Percentiles rank a stretch among this genome's conserved stretches.
phyloP scores from a whole-genome alignment of 2,888 invertebrate genomes.

The Drosophila subsilvestris region DNA sequence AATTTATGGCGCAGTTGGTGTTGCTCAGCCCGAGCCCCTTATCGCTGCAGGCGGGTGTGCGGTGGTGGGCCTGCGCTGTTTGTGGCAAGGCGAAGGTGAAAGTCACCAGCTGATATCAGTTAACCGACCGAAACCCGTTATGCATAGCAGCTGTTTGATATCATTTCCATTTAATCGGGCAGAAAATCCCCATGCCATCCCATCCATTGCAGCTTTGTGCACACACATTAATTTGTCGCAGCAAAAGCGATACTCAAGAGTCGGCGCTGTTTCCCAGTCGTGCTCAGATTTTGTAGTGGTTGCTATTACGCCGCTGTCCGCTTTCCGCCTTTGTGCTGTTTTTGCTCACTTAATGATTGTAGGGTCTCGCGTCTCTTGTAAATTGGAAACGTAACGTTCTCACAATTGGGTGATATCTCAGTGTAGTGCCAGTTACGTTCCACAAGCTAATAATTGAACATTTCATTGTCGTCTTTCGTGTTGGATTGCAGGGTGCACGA shows the following conservation, averaged over 20 bases:
- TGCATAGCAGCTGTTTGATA: constrained; percentile 33
- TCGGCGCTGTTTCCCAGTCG: not conserved
- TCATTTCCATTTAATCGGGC: constrained; percentile 20
- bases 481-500: constrained; percentile 48
- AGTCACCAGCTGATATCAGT: constrained; percentile 66
- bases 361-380: constrained; percentile 7
- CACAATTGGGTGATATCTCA: not conserved
- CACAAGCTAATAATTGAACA: constrained; percentile 14
- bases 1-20: constrained; percentile 3
- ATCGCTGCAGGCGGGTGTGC: constrained; percentile 13
- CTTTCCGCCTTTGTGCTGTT: not conserved
- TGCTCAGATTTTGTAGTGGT: not conserved
- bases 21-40: constrained; percentile 1
- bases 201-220: constrained; percentile 1
- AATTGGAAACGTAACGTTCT: constrained; percentile 1
- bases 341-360: not conserved
- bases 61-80: not conserved
- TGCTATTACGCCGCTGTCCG: not conserved
- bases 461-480: constrained; percentile 17
- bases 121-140: constrained; percentile 35
- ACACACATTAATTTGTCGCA: not conserved
- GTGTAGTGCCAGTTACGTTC: not conserved
- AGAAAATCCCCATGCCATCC: constrained; percentile 6
- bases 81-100: constrained; percentile 72
- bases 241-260: constrained; percentile 2